These are phyloP conservation scores for Psammodynastes pulverulentus DNA, from an alignment of 2,113 vertebrate species.

Conservation along the genomic window DNA sequence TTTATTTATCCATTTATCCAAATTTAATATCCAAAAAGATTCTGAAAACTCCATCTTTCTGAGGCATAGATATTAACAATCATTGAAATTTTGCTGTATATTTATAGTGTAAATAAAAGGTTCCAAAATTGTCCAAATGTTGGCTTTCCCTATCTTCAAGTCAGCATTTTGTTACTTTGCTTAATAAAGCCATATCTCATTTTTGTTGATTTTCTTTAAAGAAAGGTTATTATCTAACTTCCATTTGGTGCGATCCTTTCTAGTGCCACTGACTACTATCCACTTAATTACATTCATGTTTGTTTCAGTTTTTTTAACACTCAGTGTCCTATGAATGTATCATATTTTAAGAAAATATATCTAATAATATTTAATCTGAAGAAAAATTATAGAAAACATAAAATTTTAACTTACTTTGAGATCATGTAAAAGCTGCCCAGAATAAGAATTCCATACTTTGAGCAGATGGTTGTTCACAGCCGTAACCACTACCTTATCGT, in stretches of 20 bases:
- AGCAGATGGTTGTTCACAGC: conserved; percentile 94
- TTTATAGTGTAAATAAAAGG: neutral
- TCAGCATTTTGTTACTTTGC: neutral
- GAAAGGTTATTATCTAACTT: neutral
- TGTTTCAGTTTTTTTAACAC: neutral
- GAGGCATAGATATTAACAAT: neutral
- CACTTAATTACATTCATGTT: neutral
- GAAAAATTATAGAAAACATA: neutral
- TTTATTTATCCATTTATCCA: neutral
- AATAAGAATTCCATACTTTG: conserved; percentile 96
- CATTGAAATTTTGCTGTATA: neutral
- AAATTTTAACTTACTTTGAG: conserved; percentile 76
- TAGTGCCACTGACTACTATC: neutral
- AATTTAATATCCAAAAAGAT: neutral
- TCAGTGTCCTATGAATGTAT: neutral
- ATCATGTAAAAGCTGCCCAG: conserved; percentile 90
- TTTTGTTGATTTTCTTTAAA: neutral
- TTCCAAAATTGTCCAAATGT: neutral
- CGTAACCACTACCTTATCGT: conserved; percentile 91
- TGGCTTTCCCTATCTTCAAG: neutral
- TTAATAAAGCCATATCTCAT: neutral
- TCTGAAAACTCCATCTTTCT: neutral
- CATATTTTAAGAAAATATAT: neutral
- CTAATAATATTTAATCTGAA: neutral
- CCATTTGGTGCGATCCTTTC: neutral